These are phyloP conservation scores for Lophius piscatorius DNA, from an alignment of 2,113 vertebrate genomes.

Conservation along the genomic window DNA sequence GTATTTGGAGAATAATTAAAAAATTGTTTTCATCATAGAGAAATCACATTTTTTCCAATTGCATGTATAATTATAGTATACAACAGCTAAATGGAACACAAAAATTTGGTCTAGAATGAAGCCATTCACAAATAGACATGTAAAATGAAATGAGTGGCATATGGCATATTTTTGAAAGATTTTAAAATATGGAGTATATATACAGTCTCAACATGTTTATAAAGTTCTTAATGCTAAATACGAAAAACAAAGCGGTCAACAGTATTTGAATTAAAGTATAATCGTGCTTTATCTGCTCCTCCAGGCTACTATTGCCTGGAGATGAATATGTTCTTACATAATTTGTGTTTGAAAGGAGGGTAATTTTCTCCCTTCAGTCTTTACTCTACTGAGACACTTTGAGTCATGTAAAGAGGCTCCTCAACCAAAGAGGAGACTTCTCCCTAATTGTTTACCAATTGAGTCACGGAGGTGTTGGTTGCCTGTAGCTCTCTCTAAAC, in stretches of 20 bases:
- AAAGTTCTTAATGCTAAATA: background rate
- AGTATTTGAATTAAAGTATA: conserved; percentile 1
- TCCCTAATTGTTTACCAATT: conserved; percentile 60
- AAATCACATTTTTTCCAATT: background rate
- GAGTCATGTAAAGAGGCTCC: conserved; percentile 28
- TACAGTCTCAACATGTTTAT: too few relatives aligned
- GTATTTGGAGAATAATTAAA: background rate
- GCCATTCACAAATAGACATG: too few relatives aligned
- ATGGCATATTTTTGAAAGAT: too few relatives aligned
- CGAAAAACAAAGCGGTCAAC: background rate
- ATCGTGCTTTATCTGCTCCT: conserved; percentile 17
- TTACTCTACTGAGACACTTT: conserved; percentile 30
- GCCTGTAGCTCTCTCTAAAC: conserved; percentile 68
- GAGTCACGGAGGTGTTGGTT: conserved; percentile 64
- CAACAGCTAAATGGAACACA: too few relatives aligned
- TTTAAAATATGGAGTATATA: too few relatives aligned
- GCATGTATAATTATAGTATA: too few relatives aligned
- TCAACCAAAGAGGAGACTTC: conserved; percentile 31
- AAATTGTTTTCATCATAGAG: background rate
- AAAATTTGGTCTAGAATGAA: too few relatives aligned
- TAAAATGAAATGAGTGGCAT: too few relatives aligned
- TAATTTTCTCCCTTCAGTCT: conserved; percentile 34
- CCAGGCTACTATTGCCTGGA: conserved; percentile 4
- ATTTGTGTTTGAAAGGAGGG: conserved; percentile 35
- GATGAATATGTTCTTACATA: conserved; percentile 5